A percentile compares a stretch with the other conserved stretches of the same genome.
These are phyloP conservation scores for Sebastolobus altivelis DNA, from an alignment of 2,797 vertebrate genomes.

Conservation along the genomic window DNA sequence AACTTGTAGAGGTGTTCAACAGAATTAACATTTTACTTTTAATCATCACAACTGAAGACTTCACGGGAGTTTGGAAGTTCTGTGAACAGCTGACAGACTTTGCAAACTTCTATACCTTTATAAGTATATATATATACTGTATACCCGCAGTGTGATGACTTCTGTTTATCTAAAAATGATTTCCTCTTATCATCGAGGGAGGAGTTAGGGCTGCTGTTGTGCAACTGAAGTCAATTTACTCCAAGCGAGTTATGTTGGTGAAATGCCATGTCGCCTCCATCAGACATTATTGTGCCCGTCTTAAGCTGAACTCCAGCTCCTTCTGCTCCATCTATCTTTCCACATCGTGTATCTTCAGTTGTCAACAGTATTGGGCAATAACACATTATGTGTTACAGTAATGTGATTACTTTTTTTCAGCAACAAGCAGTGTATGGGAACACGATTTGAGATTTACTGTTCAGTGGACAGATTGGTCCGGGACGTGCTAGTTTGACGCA, in stretches of 20 bases:
- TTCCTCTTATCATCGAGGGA: conserved; percentile 54
- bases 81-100: conserved; percentile 10
- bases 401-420: neutral
- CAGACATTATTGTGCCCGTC: conserved; percentile 23
- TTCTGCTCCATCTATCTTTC: conserved; percentile 11
- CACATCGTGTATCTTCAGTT: neutral
- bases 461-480: neutral
- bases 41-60: conserved; percentile 37
- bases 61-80: conserved; percentile 11
- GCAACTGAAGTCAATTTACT: conserved; percentile 59
- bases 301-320: conserved; percentile 13
- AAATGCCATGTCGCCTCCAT: conserved; percentile 21
- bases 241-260: conserved; percentile 37
- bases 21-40: conserved; percentile 48
- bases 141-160: conserved; percentile 34
- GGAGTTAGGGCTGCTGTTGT: conserved; percentile 39
- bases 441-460: neutral
- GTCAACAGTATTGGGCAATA: neutral
- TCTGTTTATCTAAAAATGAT: conserved; percentile 61
- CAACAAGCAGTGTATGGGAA: neutral
- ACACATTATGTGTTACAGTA: neutral
- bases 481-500: neutral
- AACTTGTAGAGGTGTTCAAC: conserved; percentile 39
- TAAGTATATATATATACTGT: neutral
- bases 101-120: conserved; percentile 16